phyloP scores from a whole-genome alignment of 1,140 invertebrate species.

The Planococcus citri region DNA sequence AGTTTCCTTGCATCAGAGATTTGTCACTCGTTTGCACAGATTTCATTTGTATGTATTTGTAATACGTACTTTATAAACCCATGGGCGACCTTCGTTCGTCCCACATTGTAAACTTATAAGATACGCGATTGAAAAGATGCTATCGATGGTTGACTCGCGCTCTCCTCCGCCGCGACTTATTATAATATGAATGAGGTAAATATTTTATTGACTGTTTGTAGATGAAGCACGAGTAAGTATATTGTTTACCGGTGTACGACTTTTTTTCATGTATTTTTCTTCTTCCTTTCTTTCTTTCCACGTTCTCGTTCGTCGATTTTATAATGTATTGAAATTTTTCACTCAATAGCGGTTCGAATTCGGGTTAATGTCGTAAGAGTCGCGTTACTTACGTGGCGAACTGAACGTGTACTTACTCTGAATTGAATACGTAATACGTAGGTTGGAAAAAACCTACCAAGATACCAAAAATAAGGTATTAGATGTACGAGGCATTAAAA shows the following conservation, averaged over 20 bases:
- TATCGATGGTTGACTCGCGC: background rate
- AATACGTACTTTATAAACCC: slow-evolving; percentile 1
- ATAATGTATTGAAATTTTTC: background rate
- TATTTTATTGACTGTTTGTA: background rate
- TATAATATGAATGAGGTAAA: slow-evolving; percentile 8
- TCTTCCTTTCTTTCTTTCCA: background rate
- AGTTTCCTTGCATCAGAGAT: no score
- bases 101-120: slow-evolving; percentile 11
- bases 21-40: no score
- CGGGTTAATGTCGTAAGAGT: background rate
- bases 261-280: background rate
- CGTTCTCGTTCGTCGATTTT: background rate
- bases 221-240: no score
- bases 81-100: slow-evolving; percentile 11
- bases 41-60: no score
- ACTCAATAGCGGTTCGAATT: background rate
- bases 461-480: no score
- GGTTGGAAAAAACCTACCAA: no score
- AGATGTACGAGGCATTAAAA: no score
- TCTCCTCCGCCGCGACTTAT: background rate
- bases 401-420: no score
- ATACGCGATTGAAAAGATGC: background rate
- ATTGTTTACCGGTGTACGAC: background rate
- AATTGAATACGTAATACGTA: no score
- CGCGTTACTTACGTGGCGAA: no score